Percentiles rank a stretch among this genome's conserved stretches.
These are phyloP conservation scores for Ciconia nigra DNA, from an alignment of 2,797 vertebrate species.

Conservation along the genomic window DNA sequence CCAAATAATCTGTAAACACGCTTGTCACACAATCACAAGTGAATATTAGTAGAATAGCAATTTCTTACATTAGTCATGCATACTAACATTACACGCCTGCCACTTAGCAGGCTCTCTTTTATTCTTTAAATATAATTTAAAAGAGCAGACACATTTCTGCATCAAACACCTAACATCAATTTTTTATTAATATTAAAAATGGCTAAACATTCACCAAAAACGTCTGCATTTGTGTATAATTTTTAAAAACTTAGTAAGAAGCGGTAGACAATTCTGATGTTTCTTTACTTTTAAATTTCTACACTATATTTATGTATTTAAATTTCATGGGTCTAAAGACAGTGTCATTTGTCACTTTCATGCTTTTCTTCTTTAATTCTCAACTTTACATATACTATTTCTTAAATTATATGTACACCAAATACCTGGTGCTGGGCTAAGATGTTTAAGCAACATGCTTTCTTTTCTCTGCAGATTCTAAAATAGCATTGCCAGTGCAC, in stretches of 20 bases:
- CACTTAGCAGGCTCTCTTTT: conserved; percentile 89
- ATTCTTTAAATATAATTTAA: conserved; percentile 90
- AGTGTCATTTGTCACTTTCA: conserved; percentile 82
- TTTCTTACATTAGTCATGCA: conserved; percentile 92
- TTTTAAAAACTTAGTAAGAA: conserved; percentile 87
- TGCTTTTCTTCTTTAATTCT: conserved; percentile 81
- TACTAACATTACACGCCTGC: conserved; percentile 94
- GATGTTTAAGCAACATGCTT: conserved; percentile 91
- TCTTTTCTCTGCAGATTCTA: conserved; percentile 96
- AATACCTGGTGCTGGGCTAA: conserved; percentile 90
- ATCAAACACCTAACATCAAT: conserved; percentile 93
- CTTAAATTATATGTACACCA: conserved; percentile 83
- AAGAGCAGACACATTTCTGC: conserved; percentile 82
- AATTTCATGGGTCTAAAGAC: conserved; percentile 80
- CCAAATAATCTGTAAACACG: conserved; percentile 93
- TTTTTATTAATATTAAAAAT: conserved; percentile 92
- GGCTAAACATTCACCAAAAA: conserved; percentile 94
- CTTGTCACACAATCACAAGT: conserved; percentile 99
- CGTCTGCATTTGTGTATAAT: conserved; percentile 92
- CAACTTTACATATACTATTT: conserved; percentile 82
- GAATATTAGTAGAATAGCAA: conserved; percentile 85
- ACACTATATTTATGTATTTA: conserved; percentile 78
- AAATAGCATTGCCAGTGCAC: conserved; percentile 96
- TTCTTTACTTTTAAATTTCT: conserved; percentile 81
- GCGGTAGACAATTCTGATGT: conserved; percentile 82